phyloP scores from a whole-genome alignment of 2,113 vertebrate genomes.

The Bostrychus sinensis region DNA sequence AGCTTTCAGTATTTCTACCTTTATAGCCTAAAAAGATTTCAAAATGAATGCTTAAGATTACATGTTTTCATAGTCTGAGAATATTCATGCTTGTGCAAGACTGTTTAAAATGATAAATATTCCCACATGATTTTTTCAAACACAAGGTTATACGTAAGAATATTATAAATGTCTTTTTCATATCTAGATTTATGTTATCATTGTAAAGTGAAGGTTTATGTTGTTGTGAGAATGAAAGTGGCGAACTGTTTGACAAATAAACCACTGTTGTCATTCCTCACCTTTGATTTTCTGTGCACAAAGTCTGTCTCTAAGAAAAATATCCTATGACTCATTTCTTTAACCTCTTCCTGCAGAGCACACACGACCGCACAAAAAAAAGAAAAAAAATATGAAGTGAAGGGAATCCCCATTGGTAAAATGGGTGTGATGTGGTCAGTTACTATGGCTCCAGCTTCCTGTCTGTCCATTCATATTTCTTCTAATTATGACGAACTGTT shows the following conservation, averaged over 20 bases:
- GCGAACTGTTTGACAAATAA: neutral
- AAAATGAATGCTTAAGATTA: too few relatives aligned
- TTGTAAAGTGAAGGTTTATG: neutral
- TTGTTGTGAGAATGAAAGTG: neutral
- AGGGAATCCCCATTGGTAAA: constrained; percentile 69
- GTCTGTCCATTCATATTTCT: constrained; percentile 36
- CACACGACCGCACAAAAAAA: constrained; percentile 25
- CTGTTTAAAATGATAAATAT: too few relatives aligned
- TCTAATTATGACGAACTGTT: neutral
- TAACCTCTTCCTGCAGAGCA: constrained; percentile 23
- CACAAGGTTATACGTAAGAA: neutral
- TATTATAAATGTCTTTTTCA: neutral
- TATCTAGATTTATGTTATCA: neutral
- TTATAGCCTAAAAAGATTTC: too few relatives aligned
- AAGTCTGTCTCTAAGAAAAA: constrained; percentile 16
- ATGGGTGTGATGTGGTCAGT: constrained; percentile 49
- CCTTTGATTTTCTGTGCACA: neutral
- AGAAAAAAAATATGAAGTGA: neutral
- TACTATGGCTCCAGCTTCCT: constrained; percentile 63
- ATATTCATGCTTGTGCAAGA: too few relatives aligned
- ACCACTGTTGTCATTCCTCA: constrained; percentile 9
- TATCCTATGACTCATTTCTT: constrained; percentile 59
- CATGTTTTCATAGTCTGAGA: too few relatives aligned
- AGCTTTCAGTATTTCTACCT: too few relatives aligned
- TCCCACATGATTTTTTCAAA: too few relatives aligned